Conservation (phyloP, 92 coral and sea anemone genomes). For the Epizoanthus rinbou region DNA sequence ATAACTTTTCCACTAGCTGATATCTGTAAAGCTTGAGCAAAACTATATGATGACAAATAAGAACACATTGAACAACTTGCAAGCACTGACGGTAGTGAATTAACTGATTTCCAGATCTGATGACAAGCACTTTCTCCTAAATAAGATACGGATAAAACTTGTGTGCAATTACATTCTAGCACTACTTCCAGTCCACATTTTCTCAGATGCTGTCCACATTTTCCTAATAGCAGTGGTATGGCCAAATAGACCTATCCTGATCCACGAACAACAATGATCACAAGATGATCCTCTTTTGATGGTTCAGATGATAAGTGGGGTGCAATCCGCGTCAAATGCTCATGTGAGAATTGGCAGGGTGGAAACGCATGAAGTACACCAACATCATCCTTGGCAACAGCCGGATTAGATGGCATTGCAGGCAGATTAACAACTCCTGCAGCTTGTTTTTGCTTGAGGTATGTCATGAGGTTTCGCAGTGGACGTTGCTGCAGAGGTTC, state of each 20-base stretch:
- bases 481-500: slow-evolving; percentile 97
- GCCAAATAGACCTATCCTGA: slow-evolving; percentile 52
- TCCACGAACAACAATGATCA: slow-evolving; percentile 98
- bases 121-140: slow-evolving; percentile 30
- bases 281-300: slow-evolving; percentile 98
- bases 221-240: slow-evolving; percentile 26
- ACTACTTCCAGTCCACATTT: slow-evolving; percentile 28
- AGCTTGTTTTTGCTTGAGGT: slow-evolving; percentile 99
- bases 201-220: slow-evolving; percentile 36
- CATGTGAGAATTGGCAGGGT: slow-evolving; percentile 99
- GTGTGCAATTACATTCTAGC: slow-evolving; percentile 39
- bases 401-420: slow-evolving; percentile 72
- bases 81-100: slow-evolving; percentile 9
- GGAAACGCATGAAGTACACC: slow-evolving; percentile 99
- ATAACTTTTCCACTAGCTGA: slow-evolving; percentile 34
- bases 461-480: slow-evolving; percentile 96
- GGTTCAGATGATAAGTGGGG: slow-evolving; percentile 99
- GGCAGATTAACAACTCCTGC: slow-evolving; percentile 99
- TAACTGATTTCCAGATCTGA: slow-evolving; percentile 38
- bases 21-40: slow-evolving; percentile 17
- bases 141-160: slow-evolving; percentile 35
- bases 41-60: slow-evolving; percentile 7
- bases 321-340: slow-evolving; percentile 97
- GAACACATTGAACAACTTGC: slow-evolving; percentile 22
- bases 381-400: slow-evolving; percentile 82